Evolutionary conservation across 2,888 invertebrate species (phyloP), one percentile per base, ranked within the genome.

Genomic region (Xestia rhomboidea): DNA sequence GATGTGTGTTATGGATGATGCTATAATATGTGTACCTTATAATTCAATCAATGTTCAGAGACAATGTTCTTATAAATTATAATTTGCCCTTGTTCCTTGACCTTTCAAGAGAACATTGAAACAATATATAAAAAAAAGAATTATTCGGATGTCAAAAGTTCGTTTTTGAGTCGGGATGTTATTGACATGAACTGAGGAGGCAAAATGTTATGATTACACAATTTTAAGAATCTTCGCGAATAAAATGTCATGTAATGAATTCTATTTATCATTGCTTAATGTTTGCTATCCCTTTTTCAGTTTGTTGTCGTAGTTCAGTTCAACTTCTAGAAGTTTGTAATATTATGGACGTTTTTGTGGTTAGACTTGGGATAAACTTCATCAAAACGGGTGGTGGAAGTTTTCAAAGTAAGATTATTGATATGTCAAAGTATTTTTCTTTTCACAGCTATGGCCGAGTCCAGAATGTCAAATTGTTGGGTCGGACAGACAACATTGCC

Each of bases 391-490:
- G 64, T 77, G 86, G 73, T 84, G 84, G 81, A 72, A 77, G 76
- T 88, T 85, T 62, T 79, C 76, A 75, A 77, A 78, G 77, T 88
- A 80, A 82, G 85, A 77, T 87, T 88, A 89, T 88, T 89, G 87
- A 88, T 83, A 75, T 89, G 85, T 89, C 83, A 90, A 88, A 83
- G 79, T 79, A 69, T 83, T 89, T 90, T 88, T 89, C 92, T 90
- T 92, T 92, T 97, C 97, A 77, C 97, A 99, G 99, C 97, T 99
- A 99, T 99, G 99, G 99, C 97, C 99, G 99, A 97, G 99, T 99
- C 97, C 99, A 99, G 97, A 99, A 98, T 98, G 99, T 99, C 97
- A 99, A 99, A 97, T 97, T 99, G 97, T 97, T 99, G 97, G 97
- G 98, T 95, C 95, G 96, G 95, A 95, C 95, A 93, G 97, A 97